Evolutionary conservation across 2,888 invertebrate species (phyloP).

Genomic region (Frankliniella intonsa): DNA sequence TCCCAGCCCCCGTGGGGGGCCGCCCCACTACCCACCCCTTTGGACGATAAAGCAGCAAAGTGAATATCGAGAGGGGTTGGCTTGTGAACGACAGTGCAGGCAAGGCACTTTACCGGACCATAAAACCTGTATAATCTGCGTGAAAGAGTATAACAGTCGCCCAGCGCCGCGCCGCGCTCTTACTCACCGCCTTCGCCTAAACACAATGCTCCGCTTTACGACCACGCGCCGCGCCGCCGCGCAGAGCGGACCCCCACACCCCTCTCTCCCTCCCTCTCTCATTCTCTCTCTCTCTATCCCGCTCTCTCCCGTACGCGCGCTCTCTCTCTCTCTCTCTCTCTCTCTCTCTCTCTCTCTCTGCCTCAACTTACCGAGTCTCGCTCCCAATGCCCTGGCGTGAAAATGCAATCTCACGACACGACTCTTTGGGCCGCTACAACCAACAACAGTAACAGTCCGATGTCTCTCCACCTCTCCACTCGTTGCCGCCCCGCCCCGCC

Average conservation of each 20-base stretch:
- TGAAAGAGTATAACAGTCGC: slow-evolving; percentile 14
- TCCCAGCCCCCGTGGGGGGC: background rate
- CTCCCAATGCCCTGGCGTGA: too few species aligned
- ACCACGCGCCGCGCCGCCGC: background rate
- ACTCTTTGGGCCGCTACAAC: too few species aligned
- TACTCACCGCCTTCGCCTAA: background rate
- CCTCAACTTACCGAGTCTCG: too few species aligned
- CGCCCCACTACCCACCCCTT: background rate
- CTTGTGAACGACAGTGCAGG: slow-evolving; percentile 5
- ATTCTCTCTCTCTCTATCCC: too few species aligned
- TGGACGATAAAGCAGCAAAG: background rate
- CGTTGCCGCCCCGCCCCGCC: background rate
- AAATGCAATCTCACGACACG: too few species aligned
- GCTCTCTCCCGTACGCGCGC: too few species aligned
- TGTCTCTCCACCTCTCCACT: background rate
- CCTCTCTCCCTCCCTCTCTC: too few species aligned
- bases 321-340: too few species aligned
- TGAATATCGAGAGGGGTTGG: background rate
- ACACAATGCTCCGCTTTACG: background rate
- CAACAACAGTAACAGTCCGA: too few species aligned
- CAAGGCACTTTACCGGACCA: slow-evolving; percentile 13
- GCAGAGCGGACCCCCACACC: background rate
- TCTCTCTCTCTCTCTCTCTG: too few species aligned
- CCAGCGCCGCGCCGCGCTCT: background rate
- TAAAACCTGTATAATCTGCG: slow-evolving; percentile 12